A percentile compares a stretch with the other conserved stretches of the same genome.
phyloP scores from a whole-genome alignment of 2,888 invertebrate genomes.

The Diadegma fenestrale region DNA sequence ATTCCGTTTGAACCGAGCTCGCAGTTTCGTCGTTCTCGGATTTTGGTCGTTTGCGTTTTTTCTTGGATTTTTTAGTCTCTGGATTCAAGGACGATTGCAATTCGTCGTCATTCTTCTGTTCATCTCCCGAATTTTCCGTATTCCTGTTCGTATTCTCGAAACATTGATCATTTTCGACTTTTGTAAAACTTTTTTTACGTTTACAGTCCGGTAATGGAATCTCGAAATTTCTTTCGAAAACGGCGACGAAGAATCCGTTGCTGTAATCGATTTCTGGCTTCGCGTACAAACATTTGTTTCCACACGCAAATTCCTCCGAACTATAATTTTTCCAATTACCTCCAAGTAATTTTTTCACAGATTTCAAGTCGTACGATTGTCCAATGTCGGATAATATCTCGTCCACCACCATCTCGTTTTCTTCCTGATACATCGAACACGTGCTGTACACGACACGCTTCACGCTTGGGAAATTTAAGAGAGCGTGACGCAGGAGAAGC shows the following conservation, averaged over 20 bases:
- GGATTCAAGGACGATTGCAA: neutral
- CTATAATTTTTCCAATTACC: conserved; percentile 90
- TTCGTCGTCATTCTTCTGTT: conserved; percentile 11
- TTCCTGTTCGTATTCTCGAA: neutral
- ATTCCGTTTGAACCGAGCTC: neutral
- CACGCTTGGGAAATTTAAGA: conserved; percentile 92
- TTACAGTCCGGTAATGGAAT: conserved; percentile 76
- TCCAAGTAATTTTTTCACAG: conserved; percentile 87
- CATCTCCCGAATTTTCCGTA: neutral
- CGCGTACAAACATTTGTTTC: conserved; percentile 92
- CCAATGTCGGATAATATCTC: conserved; percentile 86
- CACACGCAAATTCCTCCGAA: conserved; percentile 88
- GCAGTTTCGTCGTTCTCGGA: conserved; percentile 6
- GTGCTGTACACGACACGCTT: conserved; percentile 98
- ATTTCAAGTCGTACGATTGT: conserved; percentile 87
- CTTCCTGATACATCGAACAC: conserved; percentile 95
- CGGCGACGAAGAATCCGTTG: conserved; percentile 98
- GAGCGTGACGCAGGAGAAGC: conserved; percentile 93
- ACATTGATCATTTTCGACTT: neutral
- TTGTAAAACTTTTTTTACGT: conserved; percentile 36
- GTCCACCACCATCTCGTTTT: conserved; percentile 96
- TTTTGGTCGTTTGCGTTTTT: conserved; percentile 63
- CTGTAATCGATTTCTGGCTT: conserved; percentile 92
- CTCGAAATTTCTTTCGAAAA: conserved; percentile 89
- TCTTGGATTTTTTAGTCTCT: conserved; percentile 6